Evolutionary conservation across 2,797 vertebrate species (phyloP).

Genomic region (Pseudomugil gertrudae): DNA sequence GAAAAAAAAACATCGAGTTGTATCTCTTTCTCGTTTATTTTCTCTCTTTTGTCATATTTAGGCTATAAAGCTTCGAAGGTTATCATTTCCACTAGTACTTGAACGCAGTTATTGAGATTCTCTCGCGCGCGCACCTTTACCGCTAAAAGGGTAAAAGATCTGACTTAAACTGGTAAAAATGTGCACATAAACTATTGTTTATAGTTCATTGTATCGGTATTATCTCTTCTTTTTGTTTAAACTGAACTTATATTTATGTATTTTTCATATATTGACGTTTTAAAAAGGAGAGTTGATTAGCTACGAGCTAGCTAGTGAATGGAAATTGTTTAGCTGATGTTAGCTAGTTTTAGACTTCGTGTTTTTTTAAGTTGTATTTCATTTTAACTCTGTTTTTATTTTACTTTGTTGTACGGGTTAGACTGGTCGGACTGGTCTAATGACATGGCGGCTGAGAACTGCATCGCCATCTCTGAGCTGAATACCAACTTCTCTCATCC

Average conservation of each 20-base stretch:
- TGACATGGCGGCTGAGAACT: constrained; percentile 68
- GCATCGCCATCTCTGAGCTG: constrained; percentile 88
- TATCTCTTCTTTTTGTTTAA: background rate
- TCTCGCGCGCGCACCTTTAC: background rate
- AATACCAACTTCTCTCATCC: constrained; percentile 88
- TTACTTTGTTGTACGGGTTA: background rate
- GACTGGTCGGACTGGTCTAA: background rate
- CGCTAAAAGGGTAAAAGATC: background rate
- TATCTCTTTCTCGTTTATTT: too few relatives aligned
- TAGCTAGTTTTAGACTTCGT: background rate
- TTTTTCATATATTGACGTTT: too few relatives aligned
- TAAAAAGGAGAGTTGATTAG: too few relatives aligned
- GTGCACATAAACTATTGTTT: background rate
- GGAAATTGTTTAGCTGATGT: background rate
- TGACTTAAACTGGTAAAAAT: background rate
- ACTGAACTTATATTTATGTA: background rate
- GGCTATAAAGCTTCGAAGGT: too few relatives aligned
- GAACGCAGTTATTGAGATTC: background rate
- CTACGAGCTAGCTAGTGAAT: background rate
- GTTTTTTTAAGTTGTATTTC: background rate
- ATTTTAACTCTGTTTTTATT: background rate
- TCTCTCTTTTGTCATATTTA: too few relatives aligned
- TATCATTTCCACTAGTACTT: background rate
- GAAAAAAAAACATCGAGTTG: too few relatives aligned
- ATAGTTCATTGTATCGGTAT: background rate